Evolutionary conservation across 2,797 vertebrate genomes (phyloP), one percentile per base, ranked within the genome.

Genomic region (Hypotaenidia okinawae): DNA sequence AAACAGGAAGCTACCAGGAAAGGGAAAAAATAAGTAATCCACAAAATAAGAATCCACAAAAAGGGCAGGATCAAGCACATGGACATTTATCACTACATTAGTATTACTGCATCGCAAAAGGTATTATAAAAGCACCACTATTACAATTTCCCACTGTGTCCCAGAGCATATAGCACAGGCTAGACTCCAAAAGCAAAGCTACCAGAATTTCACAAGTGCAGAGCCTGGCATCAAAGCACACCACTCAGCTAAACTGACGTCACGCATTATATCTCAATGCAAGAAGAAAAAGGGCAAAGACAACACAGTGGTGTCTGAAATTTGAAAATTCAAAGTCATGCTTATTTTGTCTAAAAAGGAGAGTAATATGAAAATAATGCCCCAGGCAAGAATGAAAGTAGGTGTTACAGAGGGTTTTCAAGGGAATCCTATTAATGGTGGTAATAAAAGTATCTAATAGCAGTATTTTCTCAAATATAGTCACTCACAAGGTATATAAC

Each of bases 261-360:
- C 28, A 51, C 2, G 0, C 3, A 1, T 58, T 72, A 27, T 9
- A 39, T n/a, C 49, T 45, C 73, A 51, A 4, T 7, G 10, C 21
- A 54, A 66, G 35, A 70, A 76, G 11, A 39, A 62, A 62, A 80
- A 69, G 9, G 24, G 73, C 35, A 66, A 82, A 72, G 10, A 82
- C 28, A 15, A 77, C 6, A 1, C 23, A 30, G 8, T 23, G 25
- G 12, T 9, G 17, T 55, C 70, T 68, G 32, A 79, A 90, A 78
- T 32, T 6, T 25, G 19, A 24, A 80, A 59, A 11, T 22, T 68
- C 8, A 23, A 19, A 23, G 43, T 59, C 92, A 62, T 37, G 16
- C 10, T 81, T 77, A 27, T 87, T 86, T 83, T 70, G 6, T 64
- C 37, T 54, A 83, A 88, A 86, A 37, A 3, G 6, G 6, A 41